A percentile compares a stretch with the other conserved stretches of the same genome.
These are phyloP conservation scores for Aporrectodea caliginosa DNA, from an alignment of 1,140 invertebrate species.

Conservation along the genomic window DNA sequence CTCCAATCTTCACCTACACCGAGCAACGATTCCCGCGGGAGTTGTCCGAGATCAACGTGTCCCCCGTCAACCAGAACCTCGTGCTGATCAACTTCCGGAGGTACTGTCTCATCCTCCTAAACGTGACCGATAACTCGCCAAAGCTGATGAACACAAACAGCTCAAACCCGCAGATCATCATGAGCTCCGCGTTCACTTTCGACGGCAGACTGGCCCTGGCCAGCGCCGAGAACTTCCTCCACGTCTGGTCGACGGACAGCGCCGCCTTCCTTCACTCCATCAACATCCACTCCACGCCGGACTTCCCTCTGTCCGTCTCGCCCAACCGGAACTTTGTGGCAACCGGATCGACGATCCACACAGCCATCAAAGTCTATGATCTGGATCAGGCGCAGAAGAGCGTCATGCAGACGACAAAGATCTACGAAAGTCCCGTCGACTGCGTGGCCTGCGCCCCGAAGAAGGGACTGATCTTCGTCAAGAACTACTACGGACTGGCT, in stretches of 20 bases:
- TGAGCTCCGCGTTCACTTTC: constrained; percentile 1
- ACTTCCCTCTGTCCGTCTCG: constrained; percentile 28
- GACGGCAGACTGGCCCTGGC: constrained; percentile 26
- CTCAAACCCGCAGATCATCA: neutral
- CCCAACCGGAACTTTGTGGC: constrained; percentile 8
- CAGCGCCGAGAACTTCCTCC: constrained; percentile 9
- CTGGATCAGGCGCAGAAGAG: neutral
- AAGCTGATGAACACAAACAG: neutral
- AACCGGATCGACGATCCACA: constrained; percentile 24
- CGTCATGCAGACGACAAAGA: neutral
- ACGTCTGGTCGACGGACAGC: constrained; percentile 27
- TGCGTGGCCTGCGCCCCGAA: constrained; percentile 12
- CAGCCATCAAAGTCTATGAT: constrained; percentile 31
- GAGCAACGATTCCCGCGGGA: constrained; percentile 17
- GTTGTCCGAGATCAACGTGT: constrained; percentile 26
- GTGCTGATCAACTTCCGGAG: constrained; percentile 28
- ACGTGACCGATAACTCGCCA: neutral
- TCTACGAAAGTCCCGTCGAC: constrained; percentile 27
- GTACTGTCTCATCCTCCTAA: constrained; percentile 19
- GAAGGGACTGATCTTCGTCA: constrained; percentile 16
- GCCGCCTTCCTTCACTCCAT: constrained; percentile 18
- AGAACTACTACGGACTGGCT: constrained; percentile 24
- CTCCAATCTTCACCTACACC: neutral
- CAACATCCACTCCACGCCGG: constrained; percentile 22
- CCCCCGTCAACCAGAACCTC: constrained; percentile 4